Conservation (phyloP, 30 jellyfish, hydroid and myxozoan species). For the Chrysaora quinquecirrha region DNA sequence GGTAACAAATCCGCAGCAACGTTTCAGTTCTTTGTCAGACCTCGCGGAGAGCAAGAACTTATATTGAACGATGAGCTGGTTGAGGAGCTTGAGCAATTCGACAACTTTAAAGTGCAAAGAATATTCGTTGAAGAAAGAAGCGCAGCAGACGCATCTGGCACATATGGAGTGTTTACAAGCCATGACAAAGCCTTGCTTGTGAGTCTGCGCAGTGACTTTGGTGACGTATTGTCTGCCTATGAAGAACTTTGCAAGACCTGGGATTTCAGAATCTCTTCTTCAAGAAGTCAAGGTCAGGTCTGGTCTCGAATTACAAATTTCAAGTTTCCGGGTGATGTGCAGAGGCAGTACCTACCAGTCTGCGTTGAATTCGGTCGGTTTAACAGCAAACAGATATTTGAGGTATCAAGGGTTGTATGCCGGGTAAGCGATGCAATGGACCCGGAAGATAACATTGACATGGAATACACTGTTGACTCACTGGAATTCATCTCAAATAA, state of each 20-base stretch:
- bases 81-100: constrained; percentile 48
- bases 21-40: not conserved
- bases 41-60: constrained; percentile 5
- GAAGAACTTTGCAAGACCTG: constrained; percentile 40
- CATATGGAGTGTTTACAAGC: constrained; percentile 38
- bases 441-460: not conserved
- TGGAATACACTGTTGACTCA: not conserved
- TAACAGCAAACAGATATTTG: not conserved
- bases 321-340: not conserved
- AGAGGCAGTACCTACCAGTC: not conserved
- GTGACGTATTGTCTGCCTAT: constrained; percentile 18
- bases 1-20: not conserved
- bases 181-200: constrained; percentile 39
- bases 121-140: constrained; percentile 6
- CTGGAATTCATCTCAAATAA: not conserved
- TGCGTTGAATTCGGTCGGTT: not conserved
- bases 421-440: not conserved
- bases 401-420: not conserved
- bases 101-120: constrained; percentile 48
- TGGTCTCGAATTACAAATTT: not conserved
- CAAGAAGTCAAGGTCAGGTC: not conserved
- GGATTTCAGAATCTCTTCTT: constrained; percentile 14
- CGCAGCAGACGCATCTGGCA: constrained; percentile 48
- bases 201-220: constrained; percentile 53
- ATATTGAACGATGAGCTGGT: constrained; percentile 28